phyloP scores from a whole-genome alignment of 2,888 invertebrate species.

The Agonopterix subpropinquella region DNA sequence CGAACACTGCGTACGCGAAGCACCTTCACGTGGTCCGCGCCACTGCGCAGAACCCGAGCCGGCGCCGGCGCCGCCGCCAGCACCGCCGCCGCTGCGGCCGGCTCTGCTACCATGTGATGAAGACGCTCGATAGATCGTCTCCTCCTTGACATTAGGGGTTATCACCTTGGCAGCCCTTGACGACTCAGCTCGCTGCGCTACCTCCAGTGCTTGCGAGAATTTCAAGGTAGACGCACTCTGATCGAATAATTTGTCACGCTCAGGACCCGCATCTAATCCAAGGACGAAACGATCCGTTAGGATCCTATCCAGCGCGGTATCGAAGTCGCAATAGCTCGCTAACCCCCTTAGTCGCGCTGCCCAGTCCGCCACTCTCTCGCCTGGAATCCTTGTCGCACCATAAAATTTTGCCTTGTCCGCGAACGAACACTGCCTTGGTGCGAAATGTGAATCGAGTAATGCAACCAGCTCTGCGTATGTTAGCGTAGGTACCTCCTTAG shows the following conservation, averaged over 20 bases:
- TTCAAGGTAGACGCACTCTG: conserved; percentile 7
- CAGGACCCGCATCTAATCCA: conserved; percentile 11
- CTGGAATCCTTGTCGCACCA: conserved; percentile 5
- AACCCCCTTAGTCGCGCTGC: conserved; percentile 12
- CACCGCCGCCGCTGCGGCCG: background rate
- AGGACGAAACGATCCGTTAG: conserved; percentile 16
- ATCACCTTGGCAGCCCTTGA: conserved; percentile 1
- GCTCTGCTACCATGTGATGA: background rate
- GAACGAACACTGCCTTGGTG: conserved; percentile 9
- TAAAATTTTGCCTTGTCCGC: conserved; percentile 12
- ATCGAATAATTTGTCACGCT: conserved; percentile 10
- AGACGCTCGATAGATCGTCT: conserved; percentile 9
- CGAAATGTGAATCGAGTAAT: conserved; percentile 12
- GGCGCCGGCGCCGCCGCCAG: background rate
- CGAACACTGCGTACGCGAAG: conserved; percentile 1
- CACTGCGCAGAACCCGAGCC: background rate
- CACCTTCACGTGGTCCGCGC: background rate
- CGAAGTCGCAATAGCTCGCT: conserved; percentile 13
- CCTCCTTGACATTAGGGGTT: conserved; percentile 7
- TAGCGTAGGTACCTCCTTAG: conserved; percentile 7
- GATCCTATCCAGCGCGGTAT: conserved; percentile 10
- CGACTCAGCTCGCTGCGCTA: conserved; percentile 8
- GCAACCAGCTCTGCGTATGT: conserved; percentile 8
- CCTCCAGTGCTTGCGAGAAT: conserved; percentile 8
- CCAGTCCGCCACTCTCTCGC: conserved; percentile 11